These are phyloP conservation scores for Drepana falcataria DNA, from an alignment of 2,888 invertebrate genomes.

Conservation along the genomic window DNA sequence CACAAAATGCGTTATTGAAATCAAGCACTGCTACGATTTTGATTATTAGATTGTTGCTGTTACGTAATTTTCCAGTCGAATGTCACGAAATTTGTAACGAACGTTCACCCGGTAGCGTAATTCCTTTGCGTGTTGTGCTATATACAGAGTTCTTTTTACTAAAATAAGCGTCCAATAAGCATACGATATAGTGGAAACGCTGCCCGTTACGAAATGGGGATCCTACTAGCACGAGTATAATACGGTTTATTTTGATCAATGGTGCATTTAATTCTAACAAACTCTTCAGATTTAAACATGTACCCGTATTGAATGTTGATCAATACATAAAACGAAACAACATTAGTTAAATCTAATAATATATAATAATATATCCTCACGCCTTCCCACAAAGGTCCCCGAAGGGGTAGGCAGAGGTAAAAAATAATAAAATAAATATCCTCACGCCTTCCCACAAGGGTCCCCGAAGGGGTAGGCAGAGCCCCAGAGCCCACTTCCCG, in stretches of 20 bases:
- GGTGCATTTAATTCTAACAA: neutral
- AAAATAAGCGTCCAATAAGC: too few species aligned
- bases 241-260: slow-evolving; percentile 43
- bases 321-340: too few species aligned
- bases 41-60: slow-evolving; percentile 36
- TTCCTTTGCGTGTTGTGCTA: slow-evolving; percentile 48
- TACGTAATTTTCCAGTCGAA: slow-evolving; percentile 43
- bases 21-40: slow-evolving; percentile 29
- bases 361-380: too few species aligned
- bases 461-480: too few species aligned
- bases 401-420: too few species aligned
- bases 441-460: too few species aligned
- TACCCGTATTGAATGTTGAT: too few species aligned
- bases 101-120: slow-evolving; percentile 53
- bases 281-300: too few species aligned
- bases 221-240: slow-evolving; percentile 46
- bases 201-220: slow-evolving; percentile 58
- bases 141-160: slow-evolving; percentile 24
- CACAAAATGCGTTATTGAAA: slow-evolving; percentile 37
- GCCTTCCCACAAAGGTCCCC: too few species aligned
- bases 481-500: too few species aligned
- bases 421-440: too few species aligned
- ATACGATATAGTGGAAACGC: slow-evolving; percentile 23
- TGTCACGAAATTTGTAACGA: slow-evolving; percentile 54
- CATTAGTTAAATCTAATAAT: too few species aligned